These are phyloP conservation scores for Amazonetta brasiliensis DNA, from an alignment of 2,797 vertebrate genomes.

Conservation along the genomic window DNA sequence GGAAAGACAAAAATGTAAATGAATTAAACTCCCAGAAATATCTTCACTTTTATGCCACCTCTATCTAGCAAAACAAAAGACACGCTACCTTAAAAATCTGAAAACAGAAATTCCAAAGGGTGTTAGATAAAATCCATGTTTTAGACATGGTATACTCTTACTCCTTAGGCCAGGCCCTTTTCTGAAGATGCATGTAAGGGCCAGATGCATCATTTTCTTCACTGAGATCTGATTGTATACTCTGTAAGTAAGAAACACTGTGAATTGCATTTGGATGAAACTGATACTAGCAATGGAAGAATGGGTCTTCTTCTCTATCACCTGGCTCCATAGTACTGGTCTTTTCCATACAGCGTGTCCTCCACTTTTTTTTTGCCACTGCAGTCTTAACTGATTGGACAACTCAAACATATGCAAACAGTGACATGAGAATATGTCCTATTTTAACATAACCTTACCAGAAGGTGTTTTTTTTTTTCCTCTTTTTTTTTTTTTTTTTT, in stretches of 20 bases:
- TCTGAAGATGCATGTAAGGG: background rate
- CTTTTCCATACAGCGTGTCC: background rate
- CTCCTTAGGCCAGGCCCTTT: background rate
- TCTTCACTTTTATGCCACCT: background rate
- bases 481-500: too few species aligned
- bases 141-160: background rate
- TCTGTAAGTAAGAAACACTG: background rate
- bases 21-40: background rate
- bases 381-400: background rate
- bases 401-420: accelerated
- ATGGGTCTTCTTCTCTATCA: background rate
- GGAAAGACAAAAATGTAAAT: background rate
- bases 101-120: background rate
- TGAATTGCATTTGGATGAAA: background rate
- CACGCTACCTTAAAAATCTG: background rate
- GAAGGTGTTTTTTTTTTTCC: too few species aligned
- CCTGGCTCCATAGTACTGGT: background rate
- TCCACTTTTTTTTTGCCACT: background rate
- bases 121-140: background rate
- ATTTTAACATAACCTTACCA: background rate
- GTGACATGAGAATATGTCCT: background rate
- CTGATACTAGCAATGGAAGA: background rate
- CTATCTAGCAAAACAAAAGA: background rate
- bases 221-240: background rate
- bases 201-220: background rate